Evolutionary conservation across 2,888 invertebrate species (phyloP).

Genomic region (Athalia circularis): DNA sequence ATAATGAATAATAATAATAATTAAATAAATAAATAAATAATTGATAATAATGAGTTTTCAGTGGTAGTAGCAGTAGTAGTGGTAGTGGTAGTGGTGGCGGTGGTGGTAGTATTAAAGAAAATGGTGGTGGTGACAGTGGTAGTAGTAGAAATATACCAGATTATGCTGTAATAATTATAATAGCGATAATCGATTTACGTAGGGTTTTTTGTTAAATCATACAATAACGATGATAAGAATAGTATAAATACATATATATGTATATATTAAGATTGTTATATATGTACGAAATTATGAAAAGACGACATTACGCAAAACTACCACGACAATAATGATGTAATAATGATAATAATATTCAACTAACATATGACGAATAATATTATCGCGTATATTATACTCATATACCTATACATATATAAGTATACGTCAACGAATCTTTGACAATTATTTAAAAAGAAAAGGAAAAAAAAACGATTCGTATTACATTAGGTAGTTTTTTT

Average conservation of each 20-base stretch:
- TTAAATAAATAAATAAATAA: conserved; percentile 73
- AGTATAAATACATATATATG: conserved; percentile 20
- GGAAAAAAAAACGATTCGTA: too few relatives aligned
- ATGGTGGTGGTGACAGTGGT: conserved; percentile 49
- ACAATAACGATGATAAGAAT: not conserved
- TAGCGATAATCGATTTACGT: conserved; percentile 44
- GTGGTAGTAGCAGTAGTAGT: conserved; percentile 59
- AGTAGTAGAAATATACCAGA: conserved; percentile 40
- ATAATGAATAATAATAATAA: conserved; percentile 54
- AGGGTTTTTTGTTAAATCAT: not conserved
- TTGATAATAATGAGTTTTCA: conserved; percentile 60
- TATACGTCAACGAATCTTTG: too few relatives aligned
- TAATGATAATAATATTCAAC: conserved; percentile 46
- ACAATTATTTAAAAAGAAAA: too few relatives aligned
- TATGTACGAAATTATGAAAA: conserved; percentile 49
- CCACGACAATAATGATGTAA: conserved; percentile 62
- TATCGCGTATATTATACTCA: not conserved
- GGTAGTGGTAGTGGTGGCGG: conserved; percentile 18
- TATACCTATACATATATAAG: too few relatives aligned
- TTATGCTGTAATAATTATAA: conserved; percentile 52
- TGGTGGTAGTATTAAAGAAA: not conserved
- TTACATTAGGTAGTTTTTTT: too few relatives aligned
- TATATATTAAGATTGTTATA: conserved; percentile 26
- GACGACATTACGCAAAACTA: conserved; percentile 57
- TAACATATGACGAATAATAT: conserved; percentile 10